Conservation (phyloP, 2,888 invertebrate species). For the Seira ritae region DNA sequence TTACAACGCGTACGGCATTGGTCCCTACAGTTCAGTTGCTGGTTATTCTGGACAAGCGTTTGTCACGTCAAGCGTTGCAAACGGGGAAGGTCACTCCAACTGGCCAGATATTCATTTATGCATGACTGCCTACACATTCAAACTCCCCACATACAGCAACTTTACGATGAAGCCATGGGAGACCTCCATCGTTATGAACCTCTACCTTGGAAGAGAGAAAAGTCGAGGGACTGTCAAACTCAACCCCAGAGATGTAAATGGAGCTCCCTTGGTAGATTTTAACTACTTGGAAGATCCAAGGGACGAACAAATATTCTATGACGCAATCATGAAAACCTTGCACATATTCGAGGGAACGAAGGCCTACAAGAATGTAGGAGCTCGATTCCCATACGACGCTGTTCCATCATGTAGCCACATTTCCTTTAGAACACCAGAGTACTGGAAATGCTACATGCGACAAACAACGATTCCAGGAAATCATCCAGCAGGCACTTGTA, state of each 20-base stretch:
- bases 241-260: conserved; percentile 28
- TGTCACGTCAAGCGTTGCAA: conserved; percentile 43
- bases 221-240: conserved; percentile 55
- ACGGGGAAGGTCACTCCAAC: conserved; percentile 36
- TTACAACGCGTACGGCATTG: conserved; percentile 5
- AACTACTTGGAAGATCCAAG: conserved; percentile 53
- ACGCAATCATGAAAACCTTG: conserved; percentile 36
- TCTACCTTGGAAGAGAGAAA: conserved; percentile 48
- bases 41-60: conserved; percentile 53
- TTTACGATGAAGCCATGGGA: conserved; percentile 32
- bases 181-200: conserved; percentile 22
- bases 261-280: conserved; percentile 52
- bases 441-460: conserved; percentile 42
- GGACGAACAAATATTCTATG: conserved; percentile 49
- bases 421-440: conserved; percentile 28
- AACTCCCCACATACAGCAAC: background rate
- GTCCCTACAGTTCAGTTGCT: conserved; percentile 48
- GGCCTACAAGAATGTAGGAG: conserved; percentile 30
- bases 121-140: conserved; percentile 33
- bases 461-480: conserved; percentile 26
- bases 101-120: conserved; percentile 66
- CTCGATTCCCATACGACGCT: conserved; percentile 19
- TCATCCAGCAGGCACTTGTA: conserved; percentile 39
- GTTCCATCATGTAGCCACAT: conserved; percentile 18
- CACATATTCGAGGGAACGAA: conserved; percentile 37